Evolutionary conservation across 2,797 vertebrate genomes (phyloP), one percentile per base, ranked within the genome.

Genomic region (Cheirogaleus major): DNA sequence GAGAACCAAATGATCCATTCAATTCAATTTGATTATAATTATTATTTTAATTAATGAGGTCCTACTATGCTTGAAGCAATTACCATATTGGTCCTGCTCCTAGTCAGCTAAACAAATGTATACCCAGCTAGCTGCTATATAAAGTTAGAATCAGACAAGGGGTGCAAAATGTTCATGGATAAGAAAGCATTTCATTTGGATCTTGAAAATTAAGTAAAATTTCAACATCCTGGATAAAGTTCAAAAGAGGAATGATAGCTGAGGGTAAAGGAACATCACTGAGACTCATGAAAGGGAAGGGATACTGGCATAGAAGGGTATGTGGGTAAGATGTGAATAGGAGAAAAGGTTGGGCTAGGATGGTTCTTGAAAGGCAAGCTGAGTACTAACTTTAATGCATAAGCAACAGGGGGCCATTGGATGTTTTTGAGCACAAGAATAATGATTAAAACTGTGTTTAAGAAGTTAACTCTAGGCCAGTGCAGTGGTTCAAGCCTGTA

Each of bases 41-140:
- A 63, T 48, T 89, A 88, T 73, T 89, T 89, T 93, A 79, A 93
- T 91, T 75, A 97, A 86, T 80, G n/a, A 93, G 22, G 72, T 86
- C 92, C 94, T 91, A 92, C 84, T 93, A 88, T 65, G 55, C 79
- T 81, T 17, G 13, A 76, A 30, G 63, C 18, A 78, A 76, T 76
- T 38, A 57, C 63, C 25, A 73, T 18, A 52, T 30, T 35, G 69
- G 15, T 63, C 41, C 61, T 43, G 43, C 59, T 76, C 48, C 76
- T 20, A 52, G 35, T 73, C 27, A 48, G 75, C 48, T 81, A 92
- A 88, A 43, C 55, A 82, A 94, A 82, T n/a, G 20, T 27, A 59
- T 27, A 61, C 32, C 25, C 50, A 73, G 48, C 43, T 45, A 61
- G n/a, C 57, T 27, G 25, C 32, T 67, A 25, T 43, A 61, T 32